phyloP scores from a whole-genome alignment of 2,888 invertebrate species.

The Tipula lateralis region DNA sequence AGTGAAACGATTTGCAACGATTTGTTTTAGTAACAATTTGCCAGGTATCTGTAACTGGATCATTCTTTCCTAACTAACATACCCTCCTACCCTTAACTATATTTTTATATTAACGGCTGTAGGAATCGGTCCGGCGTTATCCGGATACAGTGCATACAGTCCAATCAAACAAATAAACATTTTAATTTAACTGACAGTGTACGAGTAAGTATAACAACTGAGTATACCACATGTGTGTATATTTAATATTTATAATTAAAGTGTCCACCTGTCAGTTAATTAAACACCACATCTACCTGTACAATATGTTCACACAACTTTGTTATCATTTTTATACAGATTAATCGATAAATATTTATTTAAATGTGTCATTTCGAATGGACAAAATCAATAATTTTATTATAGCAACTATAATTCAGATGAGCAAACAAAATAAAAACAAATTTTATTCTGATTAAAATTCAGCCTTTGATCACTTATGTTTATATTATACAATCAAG shows the following conservation, averaged over 20 bases:
- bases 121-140: no score
- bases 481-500: neutral
- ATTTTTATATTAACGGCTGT: no score
- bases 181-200: no score
- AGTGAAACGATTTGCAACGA: no score
- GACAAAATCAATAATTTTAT: neutral
- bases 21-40: no score
- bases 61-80: no score
- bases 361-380: neutral
- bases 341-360: neutral
- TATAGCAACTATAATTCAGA: neutral
- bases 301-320: neutral
- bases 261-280: neutral
- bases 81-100: no score
- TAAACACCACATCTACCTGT: neutral
- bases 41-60: neutral
- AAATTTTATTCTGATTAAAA: slow-evolving; percentile 2
- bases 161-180: no score
- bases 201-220: no score
- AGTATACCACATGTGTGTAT: no score
- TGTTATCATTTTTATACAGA: neutral
- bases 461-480: neutral
- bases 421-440: neutral
- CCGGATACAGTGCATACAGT: no score
- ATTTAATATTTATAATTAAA: neutral